Base-by-base conservation (phyloP, 2,113 vertebrate genomes). In the Scomber japonicus region DNA sequence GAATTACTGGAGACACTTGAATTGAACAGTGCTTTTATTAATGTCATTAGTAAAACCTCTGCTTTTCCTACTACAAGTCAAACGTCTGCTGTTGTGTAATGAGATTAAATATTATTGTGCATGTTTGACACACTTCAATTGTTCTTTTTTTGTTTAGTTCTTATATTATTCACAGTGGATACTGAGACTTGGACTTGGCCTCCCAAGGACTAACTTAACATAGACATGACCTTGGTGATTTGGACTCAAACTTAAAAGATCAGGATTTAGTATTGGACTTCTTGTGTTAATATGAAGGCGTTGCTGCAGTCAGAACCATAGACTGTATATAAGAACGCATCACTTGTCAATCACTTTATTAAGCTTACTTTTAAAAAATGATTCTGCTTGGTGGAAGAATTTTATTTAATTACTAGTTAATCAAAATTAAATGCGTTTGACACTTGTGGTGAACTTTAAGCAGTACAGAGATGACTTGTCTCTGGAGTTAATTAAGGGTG, bases 381-480 rank as follows among this genome's bases (percentile, higher is more conserved):
- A 59, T 11, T 60, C 0, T 53, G 35, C 0, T 62, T 13, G 3
- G 48, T 68, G 67, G 13, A 56, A 55, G 65, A 75, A 71, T 76
- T 71, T 0, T 45, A 81, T 84, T 75, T 80, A 67, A 84, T 80
- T 67, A 74, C 31, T 17, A 63, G 64, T 30, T 82, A 54, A 61
- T 73, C 24, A 74, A 84, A 78, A 71, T 64, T 56, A 79, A 76
- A 60, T 66, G 46, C 68, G 57, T 70, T 73, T 80, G 72, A 85
- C 75, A 68, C 56, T 75, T 57, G 16, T 53, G 31, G 31, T 80
- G 31, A 78, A 71, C 27, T 70, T 27, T 63, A 44, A 65, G 31
- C 53, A 35, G 50, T 55, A 61, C 6, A 75, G 65, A 65, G 54
- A 60, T 13, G 27, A 71, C 45, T 57, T 84, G 59, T 74, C 49